These are phyloP conservation scores for Oncorhynchus tshawytscha DNA, from an alignment of 2,113 vertebrate species.

Conservation along the genomic window DNA sequence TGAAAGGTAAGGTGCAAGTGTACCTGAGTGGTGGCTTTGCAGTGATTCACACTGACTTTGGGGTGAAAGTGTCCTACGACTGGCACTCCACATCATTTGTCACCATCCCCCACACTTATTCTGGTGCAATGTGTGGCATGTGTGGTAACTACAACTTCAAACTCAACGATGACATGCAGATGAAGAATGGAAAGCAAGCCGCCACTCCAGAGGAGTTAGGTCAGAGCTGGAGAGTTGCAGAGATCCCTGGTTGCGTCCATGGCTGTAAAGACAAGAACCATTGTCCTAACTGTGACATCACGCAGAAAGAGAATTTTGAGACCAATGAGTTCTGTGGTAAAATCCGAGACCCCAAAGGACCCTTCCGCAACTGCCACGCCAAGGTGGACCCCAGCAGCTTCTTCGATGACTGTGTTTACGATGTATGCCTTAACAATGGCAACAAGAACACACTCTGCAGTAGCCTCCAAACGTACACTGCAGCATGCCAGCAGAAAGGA, in stretches of 20 bases:
- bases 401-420: slow-evolving; percentile 46
- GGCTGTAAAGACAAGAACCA: slow-evolving; percentile 35
- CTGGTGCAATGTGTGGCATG: slow-evolving; percentile 53
- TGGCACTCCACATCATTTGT: slow-evolving; percentile 45
- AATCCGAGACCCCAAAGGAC: neutral
- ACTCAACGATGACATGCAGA: slow-evolving; percentile 48
- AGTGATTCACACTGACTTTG: slow-evolving; percentile 47
- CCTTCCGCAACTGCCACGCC: slow-evolving; percentile 38
- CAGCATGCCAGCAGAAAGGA: slow-evolving; percentile 26
- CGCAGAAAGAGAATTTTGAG: neutral
- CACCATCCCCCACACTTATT: slow-evolving; percentile 53
- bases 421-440: slow-evolving; percentile 43
- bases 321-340: slow-evolving; percentile 21
- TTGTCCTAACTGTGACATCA: slow-evolving; percentile 6
- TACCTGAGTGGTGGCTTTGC: slow-evolving; percentile 34
- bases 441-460: slow-evolving; percentile 27
- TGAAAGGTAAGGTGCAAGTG: neutral
- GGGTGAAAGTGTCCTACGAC: slow-evolving; percentile 59
- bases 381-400: slow-evolving; percentile 22
- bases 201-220: slow-evolving; percentile 32
- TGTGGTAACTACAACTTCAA: slow-evolving; percentile 72
- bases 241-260: slow-evolving; percentile 23
- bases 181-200: neutral
- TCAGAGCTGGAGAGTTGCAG: slow-evolving; percentile 57
- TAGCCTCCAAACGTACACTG: slow-evolving; percentile 20